Evolutionary conservation across 2,888 invertebrate genomes (phyloP).

Genomic region (Apamea epomidion): DNA sequence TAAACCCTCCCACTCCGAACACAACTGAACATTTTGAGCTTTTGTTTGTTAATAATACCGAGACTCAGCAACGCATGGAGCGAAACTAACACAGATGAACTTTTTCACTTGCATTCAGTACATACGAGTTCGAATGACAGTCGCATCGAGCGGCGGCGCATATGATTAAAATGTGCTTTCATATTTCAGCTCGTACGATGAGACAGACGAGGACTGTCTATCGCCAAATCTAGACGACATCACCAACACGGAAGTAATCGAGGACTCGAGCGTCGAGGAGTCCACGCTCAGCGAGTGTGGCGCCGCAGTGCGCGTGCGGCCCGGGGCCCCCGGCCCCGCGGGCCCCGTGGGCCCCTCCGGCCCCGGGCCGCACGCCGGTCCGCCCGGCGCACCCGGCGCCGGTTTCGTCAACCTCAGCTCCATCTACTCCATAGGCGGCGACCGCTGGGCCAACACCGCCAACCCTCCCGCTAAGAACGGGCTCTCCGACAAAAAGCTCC

Average conservation of each 20-base stretch:
- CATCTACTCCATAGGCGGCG: slow-evolving; percentile 85
- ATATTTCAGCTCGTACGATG: slow-evolving; percentile 92
- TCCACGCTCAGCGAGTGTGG: slow-evolving; percentile 83
- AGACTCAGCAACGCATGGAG: slow-evolving; percentile 84
- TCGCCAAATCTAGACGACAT: slow-evolving; percentile 93
- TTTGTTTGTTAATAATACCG: slow-evolving; percentile 84
- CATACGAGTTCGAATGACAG: slow-evolving; percentile 74
- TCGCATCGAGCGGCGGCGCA: background rate
- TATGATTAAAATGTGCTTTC: slow-evolving; percentile 31
- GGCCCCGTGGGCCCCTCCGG: slow-evolving; percentile 31
- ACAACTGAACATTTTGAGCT: slow-evolving; percentile 76
- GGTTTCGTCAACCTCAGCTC: slow-evolving; percentile 87
- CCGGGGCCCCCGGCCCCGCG: slow-evolving; percentile 35
- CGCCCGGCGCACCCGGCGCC: slow-evolving; percentile 67
- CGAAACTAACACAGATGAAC: slow-evolving; percentile 84
- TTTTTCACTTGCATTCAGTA: slow-evolving; percentile 87
- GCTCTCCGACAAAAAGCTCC: slow-evolving; percentile 78
- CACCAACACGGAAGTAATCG: slow-evolving; percentile 86
- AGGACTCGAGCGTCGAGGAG: slow-evolving; percentile 87
- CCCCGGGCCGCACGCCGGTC: slow-evolving; percentile 18
- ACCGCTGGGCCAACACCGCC: slow-evolving; percentile 75
- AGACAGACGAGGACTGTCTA: slow-evolving; percentile 92
- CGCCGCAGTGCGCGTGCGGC: slow-evolving; percentile 63
- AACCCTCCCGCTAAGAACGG: slow-evolving; percentile 74
- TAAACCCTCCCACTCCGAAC: slow-evolving; percentile 69